phyloP scores from a whole-genome alignment of 2,113 vertebrate genomes.

The Onychorhynchus coronatus region DNA sequence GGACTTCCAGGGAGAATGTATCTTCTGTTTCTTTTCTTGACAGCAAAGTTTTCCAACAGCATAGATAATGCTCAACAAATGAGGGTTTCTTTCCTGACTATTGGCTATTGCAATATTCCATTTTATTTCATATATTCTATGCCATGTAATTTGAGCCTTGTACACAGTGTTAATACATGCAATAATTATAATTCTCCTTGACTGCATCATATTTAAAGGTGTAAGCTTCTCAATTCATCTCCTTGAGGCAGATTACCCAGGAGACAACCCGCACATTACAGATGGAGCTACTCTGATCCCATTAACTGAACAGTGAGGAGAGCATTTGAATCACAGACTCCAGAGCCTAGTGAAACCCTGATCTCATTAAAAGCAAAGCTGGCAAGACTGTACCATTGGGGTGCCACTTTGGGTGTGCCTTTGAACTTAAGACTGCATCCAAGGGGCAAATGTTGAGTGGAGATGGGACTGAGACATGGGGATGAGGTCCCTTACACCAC shows the following conservation, averaged over 20 bases:
- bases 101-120: background rate
- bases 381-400: conserved; percentile 16
- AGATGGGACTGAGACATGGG: background rate
- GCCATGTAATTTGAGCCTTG: conserved; percentile 50
- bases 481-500: background rate
- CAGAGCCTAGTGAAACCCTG: conserved; percentile 60
- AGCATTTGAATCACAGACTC: conserved; percentile 61
- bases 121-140: conserved; percentile 40
- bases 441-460: background rate
- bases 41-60: conserved; percentile 1
- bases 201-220: conserved; percentile 73
- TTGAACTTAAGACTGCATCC: conserved; percentile 18
- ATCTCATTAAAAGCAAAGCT: conserved; percentile 68
- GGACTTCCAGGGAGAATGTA: background rate
- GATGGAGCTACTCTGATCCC: conserved; percentile 64
- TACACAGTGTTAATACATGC: conserved; percentile 63
- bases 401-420: conserved; percentile 44
- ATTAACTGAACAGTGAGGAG: conserved; percentile 65
- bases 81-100: background rate
- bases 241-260: conserved; percentile 69
- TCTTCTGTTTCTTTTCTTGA: background rate
- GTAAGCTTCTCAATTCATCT: conserved; percentile 65
- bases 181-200: conserved; percentile 73
- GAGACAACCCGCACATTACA: conserved; percentile 62
- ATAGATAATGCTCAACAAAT: background rate